Base-by-base conservation (phyloP, 1,140 invertebrate species). In the Conus ventricosus region DNA sequence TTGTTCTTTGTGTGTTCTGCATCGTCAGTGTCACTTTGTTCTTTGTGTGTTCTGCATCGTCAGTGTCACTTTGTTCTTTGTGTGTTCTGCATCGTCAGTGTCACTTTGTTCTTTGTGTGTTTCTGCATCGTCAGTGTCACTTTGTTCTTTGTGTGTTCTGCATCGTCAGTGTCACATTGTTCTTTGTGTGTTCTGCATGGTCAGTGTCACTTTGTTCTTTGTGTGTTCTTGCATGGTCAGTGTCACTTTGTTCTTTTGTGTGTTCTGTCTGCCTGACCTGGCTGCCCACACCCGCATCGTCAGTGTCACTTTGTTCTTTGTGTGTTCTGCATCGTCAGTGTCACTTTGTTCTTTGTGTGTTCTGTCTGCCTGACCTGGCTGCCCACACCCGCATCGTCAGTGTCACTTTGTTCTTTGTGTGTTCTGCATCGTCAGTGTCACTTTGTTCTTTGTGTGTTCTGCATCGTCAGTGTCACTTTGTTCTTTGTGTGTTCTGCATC, bases 221-320 rank as follows among this genome's bases (percentile, higher is more conserved):
- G n/a, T n/a, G n/a, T n/a, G n/a, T n/a, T n/a, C n/a, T n/a, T n/a
- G 94, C 91, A 83, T 94, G 84, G 94, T 95, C 90, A 91, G 92
- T 88, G 8, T 13, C 53, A 10, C 13, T 17, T 60, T 8, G 8
- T 15, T 60, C 57, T 60, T 15, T n/a, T n/a, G n/a, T n/a, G 51
- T 95, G 55, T 93, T 92, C 88, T 93, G 92, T 89, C 89, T 90
- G 7, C 89, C 89, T 17, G 92, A 94, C 87, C 90, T 95, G 20
- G 90, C 87, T n/a, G 88, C 87, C 54, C 94, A 91, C 90, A 88
- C 91, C 39, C 92, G 94, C 91, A 83, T 94, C 85, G 94, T 95
- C 90, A 91, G 92, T 88, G 8, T 13, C 53, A 10, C 13, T 17
- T 60, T 8, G 8, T 15, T 60, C 57, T 60, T 15, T n/a, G n/a